Percentiles rank a stretch among this genome's conserved stretches.
These are phyloP conservation scores for Cassiopea andromeda DNA, from an alignment of 30 jellyfish, hydroid and myxozoan species.

Conservation along the genomic window DNA sequence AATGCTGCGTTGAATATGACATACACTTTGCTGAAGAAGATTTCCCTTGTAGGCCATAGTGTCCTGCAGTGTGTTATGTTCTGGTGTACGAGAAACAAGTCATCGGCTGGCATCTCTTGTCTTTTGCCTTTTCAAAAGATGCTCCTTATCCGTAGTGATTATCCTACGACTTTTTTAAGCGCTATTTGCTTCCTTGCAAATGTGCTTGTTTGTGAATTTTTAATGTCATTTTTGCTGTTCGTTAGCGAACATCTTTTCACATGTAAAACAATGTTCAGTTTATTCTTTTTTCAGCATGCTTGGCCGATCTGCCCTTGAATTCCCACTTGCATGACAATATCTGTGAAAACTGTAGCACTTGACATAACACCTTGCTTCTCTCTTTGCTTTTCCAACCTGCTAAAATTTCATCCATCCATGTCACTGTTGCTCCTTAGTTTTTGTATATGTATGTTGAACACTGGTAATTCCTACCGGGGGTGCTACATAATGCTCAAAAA, in stretches of 20 bases:
- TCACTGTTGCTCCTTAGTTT: background rate
- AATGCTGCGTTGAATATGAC: constrained; percentile 6
- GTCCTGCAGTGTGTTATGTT: constrained; percentile 57
- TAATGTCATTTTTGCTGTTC: too few species aligned
- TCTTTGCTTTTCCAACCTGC: background rate
- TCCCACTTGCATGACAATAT: too few species aligned
- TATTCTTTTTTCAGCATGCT: too few species aligned
- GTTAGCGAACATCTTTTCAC: too few species aligned
- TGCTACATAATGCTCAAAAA: too few species aligned
- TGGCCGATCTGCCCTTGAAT: too few species aligned
- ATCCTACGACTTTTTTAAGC: too few species aligned
- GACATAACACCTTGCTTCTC: background rate
- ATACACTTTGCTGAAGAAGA: background rate
- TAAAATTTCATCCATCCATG: background rate
- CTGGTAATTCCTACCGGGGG: too few species aligned
- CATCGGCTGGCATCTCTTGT: background rate
- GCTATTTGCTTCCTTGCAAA: too few species aligned
- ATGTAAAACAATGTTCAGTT: too few species aligned
- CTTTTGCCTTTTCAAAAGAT: background rate
- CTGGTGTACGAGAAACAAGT: constrained; percentile 4
- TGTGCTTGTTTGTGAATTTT: too few species aligned
- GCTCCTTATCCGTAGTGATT: too few species aligned
- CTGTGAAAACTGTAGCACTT: background rate
- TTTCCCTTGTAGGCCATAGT: constrained; percentile 61
- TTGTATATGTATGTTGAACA: background rate